A percentile compares a stretch with the other conserved stretches of the same genome.
phyloP scores from a whole-genome alignment of 2,797 vertebrate species.

The Carduelis carduelis region DNA sequence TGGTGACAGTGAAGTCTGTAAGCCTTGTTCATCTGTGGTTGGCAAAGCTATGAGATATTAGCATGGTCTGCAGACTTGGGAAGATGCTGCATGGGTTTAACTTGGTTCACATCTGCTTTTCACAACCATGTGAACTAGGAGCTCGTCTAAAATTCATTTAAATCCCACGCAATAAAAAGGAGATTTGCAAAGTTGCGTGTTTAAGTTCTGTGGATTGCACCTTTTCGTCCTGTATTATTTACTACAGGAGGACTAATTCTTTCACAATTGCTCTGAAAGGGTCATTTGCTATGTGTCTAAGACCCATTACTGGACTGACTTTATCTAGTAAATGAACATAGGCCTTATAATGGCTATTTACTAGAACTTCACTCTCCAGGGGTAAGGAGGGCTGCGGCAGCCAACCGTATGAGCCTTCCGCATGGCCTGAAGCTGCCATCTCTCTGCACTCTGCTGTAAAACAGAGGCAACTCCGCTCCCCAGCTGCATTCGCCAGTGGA shows the following conservation, averaged over 20 bases:
- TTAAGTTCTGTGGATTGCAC: background rate
- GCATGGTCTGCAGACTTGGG: constrained; percentile 28
- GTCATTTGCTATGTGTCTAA: background rate
- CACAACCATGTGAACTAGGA: background rate
- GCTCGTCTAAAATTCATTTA: background rate
- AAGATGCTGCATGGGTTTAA: constrained; percentile 64
- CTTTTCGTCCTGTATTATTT: background rate
- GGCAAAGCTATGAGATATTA: background rate
- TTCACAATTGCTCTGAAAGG: background rate
- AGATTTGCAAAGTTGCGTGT: background rate
- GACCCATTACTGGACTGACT: background rate
- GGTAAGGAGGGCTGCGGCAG: constrained; percentile 51
- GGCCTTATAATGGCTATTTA: constrained; percentile 42
- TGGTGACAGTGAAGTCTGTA: constrained; percentile 26
- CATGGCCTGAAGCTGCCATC: constrained; percentile 58
- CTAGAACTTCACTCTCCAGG: constrained; percentile 60
- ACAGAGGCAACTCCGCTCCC: constrained; percentile 53
- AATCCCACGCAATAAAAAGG: background rate
- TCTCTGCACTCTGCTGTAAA: constrained; percentile 55
- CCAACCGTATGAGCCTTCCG: constrained; percentile 26
- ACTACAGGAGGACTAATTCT: background rate
- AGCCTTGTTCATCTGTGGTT: background rate
- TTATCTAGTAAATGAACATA: background rate
- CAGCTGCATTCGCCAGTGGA: constrained; percentile 44
- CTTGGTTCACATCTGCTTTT: constrained; percentile 7